Base-by-base conservation (phyloP, 1,140 invertebrate genomes). In the Drosophila kurseongensis region DNA sequence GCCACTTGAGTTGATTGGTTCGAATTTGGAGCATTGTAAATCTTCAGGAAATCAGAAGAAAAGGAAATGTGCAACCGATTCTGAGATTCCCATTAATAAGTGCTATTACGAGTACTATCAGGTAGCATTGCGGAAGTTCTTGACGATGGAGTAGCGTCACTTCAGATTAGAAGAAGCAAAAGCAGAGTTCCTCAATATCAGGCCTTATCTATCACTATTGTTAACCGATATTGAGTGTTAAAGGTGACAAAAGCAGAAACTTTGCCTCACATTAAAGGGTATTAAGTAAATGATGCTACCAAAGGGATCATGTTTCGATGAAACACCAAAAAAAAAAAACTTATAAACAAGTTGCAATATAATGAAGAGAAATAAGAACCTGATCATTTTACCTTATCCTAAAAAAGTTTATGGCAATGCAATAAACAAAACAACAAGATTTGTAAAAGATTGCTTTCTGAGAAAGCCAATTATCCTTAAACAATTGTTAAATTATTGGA, bases 1-100 rank as follows among this genome's bases (percentile, higher is more conserved):
- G 42, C 51, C 67, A 71, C 67, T 71, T 41, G 51, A 71, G 38
- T 69, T 48, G 65, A 71, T 58, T 71, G 65, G 4, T 45, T 71
- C 8, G 10, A 40, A 36, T 12, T 56, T 2, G 4, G 23, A 14
- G 51, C 32, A 71, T 71, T 29, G 18, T 58, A 57, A 71, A 71
- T 71, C 36, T 48, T 71, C 36, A 6, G 36, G n/a, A 47, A 71
- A 36, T 65, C 60, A 27, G 27, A 36, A 50, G n/a, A 57, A 56
- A 18, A 38, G 32, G n/a, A 56, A 56, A 40, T 16, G 18, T 48
- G 35, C 27, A 57, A 18, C 10, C 10, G 1, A 35, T 16, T 35
- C 42, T 16, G 42, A 41, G 65, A 58, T 71, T 69, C 42, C 42
- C 62, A 57, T 41, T 71, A 45, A 58, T 71, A 71, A 71, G 66